Evolutionary conservation across 2,113 vertebrate genomes (phyloP).

Genomic region (Oxyruncus cristatus): DNA sequence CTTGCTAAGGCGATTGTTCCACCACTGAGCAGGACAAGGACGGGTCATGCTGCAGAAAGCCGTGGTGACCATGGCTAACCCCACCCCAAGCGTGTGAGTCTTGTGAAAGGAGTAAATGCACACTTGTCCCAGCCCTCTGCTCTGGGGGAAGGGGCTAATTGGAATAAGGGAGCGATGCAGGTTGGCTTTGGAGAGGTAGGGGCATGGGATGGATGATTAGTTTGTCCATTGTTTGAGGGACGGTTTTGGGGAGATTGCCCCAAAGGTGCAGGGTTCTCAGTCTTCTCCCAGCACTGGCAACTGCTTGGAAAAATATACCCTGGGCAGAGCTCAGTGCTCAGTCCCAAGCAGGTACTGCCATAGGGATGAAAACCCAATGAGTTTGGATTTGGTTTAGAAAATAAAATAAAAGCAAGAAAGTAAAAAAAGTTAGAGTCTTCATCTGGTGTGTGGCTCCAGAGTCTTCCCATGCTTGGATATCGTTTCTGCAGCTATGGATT

Average conservation of each 20-base stretch:
- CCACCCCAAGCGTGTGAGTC: not conserved
- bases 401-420: not conserved
- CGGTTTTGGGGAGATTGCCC: not conserved
- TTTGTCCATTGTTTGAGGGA: not conserved
- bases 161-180: not conserved
- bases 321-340: not conserved
- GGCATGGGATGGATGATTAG: fast-evolving
- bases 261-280: not conserved
- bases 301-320: not conserved
- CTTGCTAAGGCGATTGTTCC: not conserved
- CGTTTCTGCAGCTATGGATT: not conserved
- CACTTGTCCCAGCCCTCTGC: not conserved
- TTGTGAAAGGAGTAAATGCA: not conserved
- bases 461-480: not conserved
- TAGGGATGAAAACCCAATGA: not conserved
- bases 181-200: not conserved
- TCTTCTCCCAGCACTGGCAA: not conserved
- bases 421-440: not conserved
- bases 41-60: not conserved
- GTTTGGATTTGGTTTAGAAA: not conserved
- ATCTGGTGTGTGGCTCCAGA: not conserved
- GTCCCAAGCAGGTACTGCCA: not conserved
- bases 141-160: not conserved
- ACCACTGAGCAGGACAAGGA: not conserved
- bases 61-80: not conserved